Conservation (phyloP, 2,113 vertebrate genomes). For the Saccopteryx bilineata region DNA sequence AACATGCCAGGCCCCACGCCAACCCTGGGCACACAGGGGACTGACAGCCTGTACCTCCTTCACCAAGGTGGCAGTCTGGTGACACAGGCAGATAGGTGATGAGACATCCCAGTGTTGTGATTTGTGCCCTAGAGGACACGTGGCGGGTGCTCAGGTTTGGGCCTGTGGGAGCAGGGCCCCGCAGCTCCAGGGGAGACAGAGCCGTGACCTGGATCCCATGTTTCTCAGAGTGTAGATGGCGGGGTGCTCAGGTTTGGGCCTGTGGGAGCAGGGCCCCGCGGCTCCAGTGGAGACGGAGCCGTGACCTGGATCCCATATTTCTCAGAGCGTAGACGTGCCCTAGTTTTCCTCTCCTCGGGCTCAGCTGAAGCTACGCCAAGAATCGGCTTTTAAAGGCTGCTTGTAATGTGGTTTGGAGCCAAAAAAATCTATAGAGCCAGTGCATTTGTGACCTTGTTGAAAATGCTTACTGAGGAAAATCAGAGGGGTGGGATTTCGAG, state of each 20-base stretch:
- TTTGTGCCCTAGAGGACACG: not conserved
- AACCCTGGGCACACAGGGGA: not conserved
- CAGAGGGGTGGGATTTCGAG: not conserved
- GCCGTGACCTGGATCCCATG: conserved; percentile 72
- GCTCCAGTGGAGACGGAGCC: not conserved
- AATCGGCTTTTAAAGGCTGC: conserved; percentile 79
- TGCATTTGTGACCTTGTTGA: conserved; percentile 76
- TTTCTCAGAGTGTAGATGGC: conserved; percentile 56
- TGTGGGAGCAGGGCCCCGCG: not conserved
- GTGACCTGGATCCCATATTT: conserved; percentile 73
- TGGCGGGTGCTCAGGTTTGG: not conserved
- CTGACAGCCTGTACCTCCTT: not conserved
- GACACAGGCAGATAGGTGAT: not conserved
- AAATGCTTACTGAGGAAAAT: conserved; percentile 75
- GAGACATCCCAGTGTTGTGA: not conserved
- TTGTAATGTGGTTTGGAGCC: conserved; percentile 68
- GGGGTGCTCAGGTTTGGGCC: not conserved
- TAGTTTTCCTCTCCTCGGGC: conserved; percentile 74
- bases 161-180: not conserved
- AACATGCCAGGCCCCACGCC: rapidly evolving
- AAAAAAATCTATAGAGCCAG: conserved; percentile 73
- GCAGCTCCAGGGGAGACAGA: not conserved
- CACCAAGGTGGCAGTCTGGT: not conserved
- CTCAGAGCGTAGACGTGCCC: conserved; percentile 75
- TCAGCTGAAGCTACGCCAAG: conserved; percentile 72